phyloP scores from a whole-genome alignment of 2,113 vertebrate genomes.

The Odocoileus hemionus region DNA sequence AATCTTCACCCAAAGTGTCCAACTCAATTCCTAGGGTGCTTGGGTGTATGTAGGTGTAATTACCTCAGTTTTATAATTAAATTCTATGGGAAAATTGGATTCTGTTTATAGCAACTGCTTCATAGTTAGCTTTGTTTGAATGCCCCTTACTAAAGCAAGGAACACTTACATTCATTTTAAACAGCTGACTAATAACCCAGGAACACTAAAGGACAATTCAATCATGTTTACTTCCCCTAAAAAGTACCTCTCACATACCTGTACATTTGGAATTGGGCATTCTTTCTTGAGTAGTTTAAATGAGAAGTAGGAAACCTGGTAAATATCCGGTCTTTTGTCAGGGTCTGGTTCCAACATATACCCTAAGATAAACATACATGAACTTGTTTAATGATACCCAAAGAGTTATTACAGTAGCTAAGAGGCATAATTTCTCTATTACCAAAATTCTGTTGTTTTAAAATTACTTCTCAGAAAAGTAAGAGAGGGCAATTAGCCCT shows the following conservation, averaged over 20 bases:
- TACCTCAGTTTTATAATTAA: conserved; percentile 34
- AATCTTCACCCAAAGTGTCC: neutral
- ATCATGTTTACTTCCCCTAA: neutral
- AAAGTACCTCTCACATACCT: conserved; percentile 84
- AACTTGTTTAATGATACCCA: conserved; percentile 5
- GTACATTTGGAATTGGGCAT: conserved; percentile 90
- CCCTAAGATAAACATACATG: conserved; percentile 78
- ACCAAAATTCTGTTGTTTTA: neutral
- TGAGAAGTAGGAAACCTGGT: conserved; percentile 96
- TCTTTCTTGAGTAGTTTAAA: conserved; percentile 93
- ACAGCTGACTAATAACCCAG: neutral
- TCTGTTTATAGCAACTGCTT: conserved; percentile 7
- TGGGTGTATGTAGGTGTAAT: neutral
- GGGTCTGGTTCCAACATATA: conserved; percentile 99
- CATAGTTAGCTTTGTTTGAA: neutral
- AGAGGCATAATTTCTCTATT: neutral
- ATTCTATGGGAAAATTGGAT: conserved; percentile 22
- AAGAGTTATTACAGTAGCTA: conserved; percentile 4
- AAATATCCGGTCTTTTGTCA: conserved; percentile 95
- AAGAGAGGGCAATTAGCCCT: neutral
- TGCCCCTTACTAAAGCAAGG: conserved; percentile 2
- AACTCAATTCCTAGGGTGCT: neutral
- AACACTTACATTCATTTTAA: neutral
- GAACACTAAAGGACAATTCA: neutral
- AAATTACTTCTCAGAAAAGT: conserved; percentile 4